Base-by-base conservation (phyloP, 2,888 invertebrate species). In the Limenitis camilla region DNA sequence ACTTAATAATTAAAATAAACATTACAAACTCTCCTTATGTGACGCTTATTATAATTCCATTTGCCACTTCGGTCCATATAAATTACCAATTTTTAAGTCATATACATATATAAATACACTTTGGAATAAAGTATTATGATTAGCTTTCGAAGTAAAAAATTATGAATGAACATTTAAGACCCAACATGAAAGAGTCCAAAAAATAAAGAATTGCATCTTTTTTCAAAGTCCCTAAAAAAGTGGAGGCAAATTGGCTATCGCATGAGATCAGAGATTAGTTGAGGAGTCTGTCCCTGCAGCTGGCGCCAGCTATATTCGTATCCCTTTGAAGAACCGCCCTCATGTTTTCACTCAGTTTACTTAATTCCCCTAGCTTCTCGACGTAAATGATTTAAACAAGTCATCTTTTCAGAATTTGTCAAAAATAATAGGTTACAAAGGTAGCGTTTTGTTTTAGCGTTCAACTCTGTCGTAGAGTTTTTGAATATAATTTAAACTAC, bases 271-370 rank as follows among this genome's bases (percentile, higher is more conserved):
- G 49, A 53, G 49, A 53, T 56, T 43, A 50, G 53, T 50, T 42
- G 19, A 63, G 66, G 64, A 69, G 66, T 66, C 69, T 66, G 72
- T 67, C 68, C 67, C 61, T 60, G 67, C 58, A 53, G 48, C 66
- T 60, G 68, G 65, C 70, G 68, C 69, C 66, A 65, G 61, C 60
- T 62, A 57, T 80, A 78, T 78, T 77, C 74, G 71, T 76, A 76
- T 69, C 71, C 67, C 74, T 80, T 80, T 80, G 78, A 78, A 71
- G 67, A 64, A 64, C 78, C 78, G 76, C 76, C 65, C 65, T 65
- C 67, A 65, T 72, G 68, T 71, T 71, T 68, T 63, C 66, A 67
- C 67, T 70, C 66, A 66, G 70, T 74, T 68, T 65, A 67, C 63
- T 65, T 65, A 62, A 64, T 65, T 61, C 59, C 59, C 55, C 56